These are phyloP conservation scores for Sebastolobus alascanus DNA, from an alignment of 2,797 vertebrate species.

Conservation along the genomic window DNA sequence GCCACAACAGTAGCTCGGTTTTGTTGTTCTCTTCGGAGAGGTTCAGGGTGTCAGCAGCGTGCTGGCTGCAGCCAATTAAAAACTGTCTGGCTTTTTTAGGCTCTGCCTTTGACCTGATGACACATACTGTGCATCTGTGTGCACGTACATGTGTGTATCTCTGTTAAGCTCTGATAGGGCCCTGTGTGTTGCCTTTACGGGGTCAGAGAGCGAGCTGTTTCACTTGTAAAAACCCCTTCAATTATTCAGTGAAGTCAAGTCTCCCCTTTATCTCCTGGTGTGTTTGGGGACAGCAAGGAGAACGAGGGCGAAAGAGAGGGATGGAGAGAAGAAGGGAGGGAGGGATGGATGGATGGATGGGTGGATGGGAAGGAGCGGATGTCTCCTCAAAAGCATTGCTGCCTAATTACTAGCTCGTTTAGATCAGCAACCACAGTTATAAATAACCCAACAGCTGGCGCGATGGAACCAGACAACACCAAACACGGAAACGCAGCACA, in stretches of 20 bases:
- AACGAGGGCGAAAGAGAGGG: slow-evolving; percentile 41
- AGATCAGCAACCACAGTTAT: slow-evolving; percentile 79
- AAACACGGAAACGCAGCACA: slow-evolving; percentile 73
- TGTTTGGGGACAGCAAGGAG: slow-evolving; percentile 66
- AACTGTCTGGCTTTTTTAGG: slow-evolving; percentile 33
- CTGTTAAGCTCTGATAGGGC: slow-evolving; percentile 58
- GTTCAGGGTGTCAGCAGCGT: slow-evolving; percentile 7
- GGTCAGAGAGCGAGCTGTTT: slow-evolving; percentile 80
- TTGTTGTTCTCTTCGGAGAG: slow-evolving; percentile 36
- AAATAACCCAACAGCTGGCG: slow-evolving; percentile 85
- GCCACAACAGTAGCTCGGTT: slow-evolving; percentile 17
- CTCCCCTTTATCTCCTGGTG: slow-evolving; percentile 80
- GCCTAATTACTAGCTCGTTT: slow-evolving; percentile 84
- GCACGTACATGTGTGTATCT: slow-evolving; percentile 3
- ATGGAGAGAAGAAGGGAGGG: slow-evolving; percentile 12
- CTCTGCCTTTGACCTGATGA: slow-evolving; percentile 43
- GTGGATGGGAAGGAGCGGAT: slow-evolving; percentile 65
- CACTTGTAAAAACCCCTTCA: slow-evolving; percentile 81
- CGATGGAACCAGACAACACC: slow-evolving; percentile 76
- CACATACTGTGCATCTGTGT: slow-evolving; percentile 40
- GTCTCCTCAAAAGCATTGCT: slow-evolving; percentile 78
- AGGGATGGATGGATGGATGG: slow-evolving; percentile 36
- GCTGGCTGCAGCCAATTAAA: slow-evolving; percentile 51
- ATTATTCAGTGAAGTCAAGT: slow-evolving; percentile 86
- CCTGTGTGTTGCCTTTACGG: slow-evolving; percentile 62